Conservation (phyloP, 2,113 vertebrate genomes). For the Periophthalmodon schlosseri region DNA sequence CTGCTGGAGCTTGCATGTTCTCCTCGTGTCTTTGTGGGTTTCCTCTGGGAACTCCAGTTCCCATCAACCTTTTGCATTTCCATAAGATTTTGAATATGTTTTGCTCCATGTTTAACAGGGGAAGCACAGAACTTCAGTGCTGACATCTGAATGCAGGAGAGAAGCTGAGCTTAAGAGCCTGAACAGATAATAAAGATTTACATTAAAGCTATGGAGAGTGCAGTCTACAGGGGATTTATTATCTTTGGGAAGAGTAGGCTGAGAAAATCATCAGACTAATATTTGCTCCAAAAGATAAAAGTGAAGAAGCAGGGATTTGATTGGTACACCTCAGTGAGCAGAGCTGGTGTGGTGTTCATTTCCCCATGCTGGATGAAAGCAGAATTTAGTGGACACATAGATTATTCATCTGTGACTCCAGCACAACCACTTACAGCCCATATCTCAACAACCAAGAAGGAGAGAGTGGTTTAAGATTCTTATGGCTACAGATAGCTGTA, state of each 20-base stretch:
- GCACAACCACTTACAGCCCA: slow-evolving; percentile 46
- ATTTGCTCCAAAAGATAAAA: slow-evolving; percentile 70
- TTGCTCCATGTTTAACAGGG: slow-evolving; percentile 23
- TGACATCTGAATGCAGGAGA: slow-evolving; percentile 39
- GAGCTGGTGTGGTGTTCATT: slow-evolving; percentile 65
- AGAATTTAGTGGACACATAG: slow-evolving; percentile 66
- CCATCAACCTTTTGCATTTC: not conserved
- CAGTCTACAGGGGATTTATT: slow-evolving; percentile 53
- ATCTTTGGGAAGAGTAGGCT: slow-evolving; percentile 57
- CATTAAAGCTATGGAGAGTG: slow-evolving; percentile 52
- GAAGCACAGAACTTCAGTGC: slow-evolving; percentile 34
- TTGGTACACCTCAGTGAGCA: slow-evolving; percentile 67
- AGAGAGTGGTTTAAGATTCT: slow-evolving; percentile 32
- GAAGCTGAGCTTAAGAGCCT: slow-evolving; percentile 48
- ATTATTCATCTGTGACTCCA: slow-evolving; percentile 66
- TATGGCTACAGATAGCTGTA: not conserved
- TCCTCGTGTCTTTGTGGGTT: not conserved
- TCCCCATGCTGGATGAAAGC: slow-evolving; percentile 62
- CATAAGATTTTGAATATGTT: slow-evolving; percentile 1
- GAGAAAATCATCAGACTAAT: slow-evolving; percentile 70
- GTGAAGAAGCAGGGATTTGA: slow-evolving; percentile 62
- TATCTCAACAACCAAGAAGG: slow-evolving; percentile 49
- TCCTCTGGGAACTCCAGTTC: not conserved
- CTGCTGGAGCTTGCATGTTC: not conserved
- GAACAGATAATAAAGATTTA: slow-evolving; percentile 61